phyloP scores from a whole-genome alignment of 2,888 invertebrate species.

The Meandrusa payeni region DNA sequence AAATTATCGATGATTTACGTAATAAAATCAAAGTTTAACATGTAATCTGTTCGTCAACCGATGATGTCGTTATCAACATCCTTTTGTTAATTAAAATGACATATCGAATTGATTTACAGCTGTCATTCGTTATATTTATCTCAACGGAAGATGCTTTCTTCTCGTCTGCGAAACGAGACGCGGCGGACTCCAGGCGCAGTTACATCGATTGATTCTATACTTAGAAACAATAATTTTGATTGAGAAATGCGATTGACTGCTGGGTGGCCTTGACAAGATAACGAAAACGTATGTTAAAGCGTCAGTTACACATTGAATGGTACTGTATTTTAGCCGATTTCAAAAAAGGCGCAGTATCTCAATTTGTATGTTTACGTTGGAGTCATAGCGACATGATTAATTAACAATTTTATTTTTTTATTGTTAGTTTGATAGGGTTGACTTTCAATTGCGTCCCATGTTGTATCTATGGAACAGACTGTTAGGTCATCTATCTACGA shows the following conservation, averaged over 20 bases:
- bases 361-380: no score
- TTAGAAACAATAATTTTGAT: constrained; percentile 2
- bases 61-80: constrained; percentile 4
- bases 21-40: not conserved
- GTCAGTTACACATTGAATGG: no score
- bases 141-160: constrained; percentile 18
- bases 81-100: constrained; percentile 12
- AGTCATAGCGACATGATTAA: no score
- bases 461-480: no score
- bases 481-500: no score
- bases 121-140: constrained; percentile 2
- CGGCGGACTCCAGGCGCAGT: constrained; percentile 7
- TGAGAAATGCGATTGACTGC: not conserved
- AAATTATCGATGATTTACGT: not conserved
- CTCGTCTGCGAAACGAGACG: not conserved
- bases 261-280: no score
- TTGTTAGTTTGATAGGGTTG: no score
- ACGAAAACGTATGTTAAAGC: no score
- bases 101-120: constrained; percentile 11
- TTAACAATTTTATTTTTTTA: no score
- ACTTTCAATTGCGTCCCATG: no score
- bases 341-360: no score
- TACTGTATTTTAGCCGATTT: no score
- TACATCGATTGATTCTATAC: constrained; percentile 4
- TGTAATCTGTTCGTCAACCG: constrained; percentile 15